Conservation (phyloP, 2,113 vertebrate genomes). For the Clupea harengus region DNA sequence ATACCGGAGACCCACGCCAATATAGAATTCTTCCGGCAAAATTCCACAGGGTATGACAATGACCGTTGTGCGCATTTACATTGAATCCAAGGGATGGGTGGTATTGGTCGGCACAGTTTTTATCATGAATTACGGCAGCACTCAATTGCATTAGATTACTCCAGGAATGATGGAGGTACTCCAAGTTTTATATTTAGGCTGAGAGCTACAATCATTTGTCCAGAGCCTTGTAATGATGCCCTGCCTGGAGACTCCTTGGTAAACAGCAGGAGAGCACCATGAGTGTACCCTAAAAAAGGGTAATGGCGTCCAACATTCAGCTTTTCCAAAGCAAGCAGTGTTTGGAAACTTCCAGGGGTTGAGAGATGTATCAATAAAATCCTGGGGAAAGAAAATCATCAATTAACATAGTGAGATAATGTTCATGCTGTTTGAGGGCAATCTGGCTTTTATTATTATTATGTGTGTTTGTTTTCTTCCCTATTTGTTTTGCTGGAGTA, state of each 20-base stretch:
- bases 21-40: background rate
- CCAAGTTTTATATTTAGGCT: slow-evolving; percentile 30
- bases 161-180: background rate
- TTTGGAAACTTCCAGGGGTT: too few relatives aligned
- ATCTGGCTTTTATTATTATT: background rate
- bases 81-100: background rate
- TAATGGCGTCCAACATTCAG: background rate
- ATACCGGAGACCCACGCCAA: background rate
- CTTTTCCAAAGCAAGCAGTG: background rate
- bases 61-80: background rate
- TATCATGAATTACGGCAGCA: background rate
- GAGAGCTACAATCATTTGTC: background rate
- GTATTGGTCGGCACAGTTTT: background rate
- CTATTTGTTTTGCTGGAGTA: background rate
- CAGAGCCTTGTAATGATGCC: background rate
- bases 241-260: background rate
- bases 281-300: background rate
- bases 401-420: slow-evolving; percentile 5
- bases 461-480: background rate
- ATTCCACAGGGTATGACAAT: background rate
- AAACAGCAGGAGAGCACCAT: background rate
- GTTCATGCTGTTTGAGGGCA: background rate
- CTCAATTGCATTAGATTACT: slow-evolving; percentile 7
- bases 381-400: background rate
- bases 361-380: background rate